These are phyloP conservation scores for Itoplectis maculator DNA, from an alignment of 2,888 invertebrate species.

Conservation along the genomic window DNA sequence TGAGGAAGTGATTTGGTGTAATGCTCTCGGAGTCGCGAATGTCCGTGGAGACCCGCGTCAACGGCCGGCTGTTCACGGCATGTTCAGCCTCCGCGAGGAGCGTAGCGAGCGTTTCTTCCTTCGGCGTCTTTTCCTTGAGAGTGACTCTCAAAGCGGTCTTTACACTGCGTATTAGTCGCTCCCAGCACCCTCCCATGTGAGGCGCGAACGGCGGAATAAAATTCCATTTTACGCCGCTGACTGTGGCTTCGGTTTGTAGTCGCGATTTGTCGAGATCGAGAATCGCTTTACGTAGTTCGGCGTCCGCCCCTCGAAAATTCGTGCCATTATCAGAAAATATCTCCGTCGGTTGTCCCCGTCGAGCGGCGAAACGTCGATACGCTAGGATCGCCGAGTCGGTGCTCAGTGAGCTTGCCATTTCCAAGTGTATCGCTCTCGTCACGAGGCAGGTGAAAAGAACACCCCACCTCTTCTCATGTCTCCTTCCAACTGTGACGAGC, in stretches of 20 bases:
- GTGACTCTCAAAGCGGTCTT: slow-evolving; percentile 37
- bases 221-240: slow-evolving; percentile 19
- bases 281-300: no score
- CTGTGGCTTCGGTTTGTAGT: no score
- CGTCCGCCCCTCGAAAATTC: no score
- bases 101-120: slow-evolving; percentile 54
- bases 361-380: no score
- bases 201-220: no score
- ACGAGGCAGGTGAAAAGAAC: slow-evolving; percentile 67
- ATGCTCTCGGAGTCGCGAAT: slow-evolving; percentile 65
- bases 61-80: slow-evolving; percentile 59
- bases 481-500: neutral
- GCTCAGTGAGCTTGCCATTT: slow-evolving; percentile 49
- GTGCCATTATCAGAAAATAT: no score
- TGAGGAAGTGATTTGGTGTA: slow-evolving; percentile 66
- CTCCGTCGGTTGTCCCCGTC: no score
- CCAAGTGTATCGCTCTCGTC: slow-evolving; percentile 62
- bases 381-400: slow-evolving; percentile 44
- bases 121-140: slow-evolving; percentile 25
- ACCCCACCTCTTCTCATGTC: slow-evolving; percentile 31
- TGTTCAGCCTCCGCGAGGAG: slow-evolving; percentile 62
- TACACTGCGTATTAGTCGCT: slow-evolving; percentile 37
- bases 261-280: no score
- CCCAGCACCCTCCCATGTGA: no score
- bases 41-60: slow-evolving; percentile 67